Evolutionary conservation across 1,140 invertebrate genomes (phyloP).

Genomic region (Asobara japonica): DNA sequence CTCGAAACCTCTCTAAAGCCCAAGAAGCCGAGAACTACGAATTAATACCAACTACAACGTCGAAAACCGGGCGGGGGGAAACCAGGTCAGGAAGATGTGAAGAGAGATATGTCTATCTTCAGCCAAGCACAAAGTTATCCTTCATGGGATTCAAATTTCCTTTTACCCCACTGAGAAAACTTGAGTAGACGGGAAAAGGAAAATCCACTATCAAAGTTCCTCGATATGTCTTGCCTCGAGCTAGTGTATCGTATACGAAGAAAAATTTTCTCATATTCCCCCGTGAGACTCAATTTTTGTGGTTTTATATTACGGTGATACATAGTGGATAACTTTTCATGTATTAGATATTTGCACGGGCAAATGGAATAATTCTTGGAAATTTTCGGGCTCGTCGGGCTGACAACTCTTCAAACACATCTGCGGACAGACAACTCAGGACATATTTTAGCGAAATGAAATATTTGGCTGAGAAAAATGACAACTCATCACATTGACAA

Average conservation of each 20-base stretch:
- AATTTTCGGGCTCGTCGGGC: no score
- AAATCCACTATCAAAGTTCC: constrained; percentile 8
- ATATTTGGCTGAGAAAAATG: no score
- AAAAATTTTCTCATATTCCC: neutral
- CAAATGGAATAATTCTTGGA: neutral
- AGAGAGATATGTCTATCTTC: constrained; percentile 11
- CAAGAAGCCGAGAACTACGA: neutral
- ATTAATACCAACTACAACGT: neutral
- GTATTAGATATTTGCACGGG: neutral
- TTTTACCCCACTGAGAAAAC: constrained; percentile 1
- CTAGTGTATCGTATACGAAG: constrained; percentile 9
- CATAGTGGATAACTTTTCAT: neutral
- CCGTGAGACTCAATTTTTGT: neutral
- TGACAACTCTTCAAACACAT: no score
- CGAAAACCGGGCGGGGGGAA: neutral
- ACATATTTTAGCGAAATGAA: no score
- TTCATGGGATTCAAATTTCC: constrained; percentile 22
- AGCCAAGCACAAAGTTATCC: constrained; percentile 13
- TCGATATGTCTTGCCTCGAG: constrained; percentile 5
- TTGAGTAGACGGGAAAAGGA: neutral
- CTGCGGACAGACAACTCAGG: no score
- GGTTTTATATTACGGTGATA: neutral
- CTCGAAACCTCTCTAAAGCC: neutral
- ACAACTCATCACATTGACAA: no score
- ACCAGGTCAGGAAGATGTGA: neutral